Conservation (phyloP, 2,113 vertebrate genomes). For the Xiphophorus hellerii region DNA sequence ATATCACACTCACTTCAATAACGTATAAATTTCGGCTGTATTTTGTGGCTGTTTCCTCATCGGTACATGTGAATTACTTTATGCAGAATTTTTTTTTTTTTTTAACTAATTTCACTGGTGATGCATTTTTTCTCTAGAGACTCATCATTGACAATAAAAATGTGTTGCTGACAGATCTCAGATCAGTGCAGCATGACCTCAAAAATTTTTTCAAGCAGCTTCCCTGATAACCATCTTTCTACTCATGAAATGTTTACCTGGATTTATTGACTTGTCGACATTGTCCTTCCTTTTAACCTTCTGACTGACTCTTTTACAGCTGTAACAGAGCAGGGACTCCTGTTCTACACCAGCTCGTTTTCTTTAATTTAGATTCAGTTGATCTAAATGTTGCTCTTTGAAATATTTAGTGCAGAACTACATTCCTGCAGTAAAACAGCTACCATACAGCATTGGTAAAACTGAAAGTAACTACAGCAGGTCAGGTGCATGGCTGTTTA, state of each 20-base stretch:
- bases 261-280: neutral
- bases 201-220: conserved; percentile 14
- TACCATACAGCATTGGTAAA: neutral
- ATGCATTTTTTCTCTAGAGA: conserved; percentile 4
- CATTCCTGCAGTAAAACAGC: neutral
- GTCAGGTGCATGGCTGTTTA: neutral
- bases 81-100: neutral
- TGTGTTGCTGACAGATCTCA: conserved; percentile 15
- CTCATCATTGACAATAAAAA: conserved; percentile 1
- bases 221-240: conserved; percentile 29
- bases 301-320: conserved; percentile 7
- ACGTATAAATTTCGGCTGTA: neutral
- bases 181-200: conserved; percentile 14
- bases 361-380: neutral
- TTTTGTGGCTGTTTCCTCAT: neutral
- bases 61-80: conserved; percentile 8
- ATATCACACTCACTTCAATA: neutral
- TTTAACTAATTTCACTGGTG: neutral
- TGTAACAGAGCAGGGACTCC: conserved; percentile 3
- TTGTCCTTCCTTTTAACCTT: conserved; percentile 4
- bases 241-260: neutral
- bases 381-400: neutral
- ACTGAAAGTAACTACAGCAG: conserved; percentile 3
- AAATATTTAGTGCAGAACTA: conserved; percentile 9
- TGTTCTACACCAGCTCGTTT: neutral